Percentiles rank a stretch among this genome's conserved stretches.
Conservation (phyloP, 2,888 invertebrate species). For the Polymixis flavicincta region DNA sequence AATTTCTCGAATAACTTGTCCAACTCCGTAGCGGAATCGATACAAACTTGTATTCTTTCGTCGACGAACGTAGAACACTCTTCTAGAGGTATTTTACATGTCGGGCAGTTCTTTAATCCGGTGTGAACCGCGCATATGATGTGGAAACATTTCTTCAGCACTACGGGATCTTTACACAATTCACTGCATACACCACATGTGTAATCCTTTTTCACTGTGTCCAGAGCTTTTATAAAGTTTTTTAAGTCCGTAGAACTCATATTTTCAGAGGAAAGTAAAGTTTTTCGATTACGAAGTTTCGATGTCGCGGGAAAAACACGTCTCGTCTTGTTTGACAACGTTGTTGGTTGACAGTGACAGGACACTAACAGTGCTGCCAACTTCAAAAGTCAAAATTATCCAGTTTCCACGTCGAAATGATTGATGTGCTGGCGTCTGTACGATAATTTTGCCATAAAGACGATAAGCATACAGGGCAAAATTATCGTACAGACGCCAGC, state of each 20-base stretch:
- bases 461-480: no score
- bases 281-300: constrained; percentile 44
- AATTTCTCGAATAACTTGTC: constrained; percentile 74
- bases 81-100: constrained; percentile 76
- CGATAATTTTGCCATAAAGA: no score
- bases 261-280: constrained; percentile 38
- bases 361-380: no score
- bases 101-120: constrained; percentile 77
- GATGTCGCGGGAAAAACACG: constrained; percentile 50
- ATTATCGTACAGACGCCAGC: no score
- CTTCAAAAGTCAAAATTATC: no score
- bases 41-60: constrained; percentile 73
- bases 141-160: constrained; percentile 85
- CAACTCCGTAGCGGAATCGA: constrained; percentile 77
- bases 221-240: constrained; percentile 80
- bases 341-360: no score
- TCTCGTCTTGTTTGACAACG: constrained; percentile 19
- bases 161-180: constrained; percentile 82
- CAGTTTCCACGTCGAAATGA: no score
- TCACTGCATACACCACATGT: constrained; percentile 81
- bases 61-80: constrained; percentile 75
- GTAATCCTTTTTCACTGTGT: constrained; percentile 79
- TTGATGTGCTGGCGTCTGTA: no score
- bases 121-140: constrained; percentile 83
- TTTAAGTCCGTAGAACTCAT: constrained; percentile 74